Percentiles rank a stretch among this genome's conserved stretches.
Evolutionary conservation across 2,797 vertebrate species (phyloP).

Genomic region (Sebastolobus altivelis): DNA sequence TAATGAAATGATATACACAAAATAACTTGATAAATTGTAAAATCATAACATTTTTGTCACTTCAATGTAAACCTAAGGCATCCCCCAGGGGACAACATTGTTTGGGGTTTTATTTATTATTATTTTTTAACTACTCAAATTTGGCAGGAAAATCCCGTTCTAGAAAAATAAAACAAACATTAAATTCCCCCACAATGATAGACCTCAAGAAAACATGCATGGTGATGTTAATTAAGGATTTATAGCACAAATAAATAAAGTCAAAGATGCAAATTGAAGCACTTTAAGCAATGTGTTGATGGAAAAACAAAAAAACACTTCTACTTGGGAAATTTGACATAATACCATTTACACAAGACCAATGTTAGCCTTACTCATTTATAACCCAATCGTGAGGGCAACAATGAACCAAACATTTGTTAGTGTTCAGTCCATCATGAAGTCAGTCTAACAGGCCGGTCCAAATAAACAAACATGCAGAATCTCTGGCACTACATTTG

Average conservation of each 20-base stretch:
- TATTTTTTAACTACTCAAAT: constrained; percentile 1
- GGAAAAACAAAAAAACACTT: constrained; percentile 6
- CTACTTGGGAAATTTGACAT: constrained; percentile 11
- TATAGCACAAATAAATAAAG: constrained; percentile 65
- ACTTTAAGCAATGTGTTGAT: constrained; percentile 17
- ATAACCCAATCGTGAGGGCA: neutral
- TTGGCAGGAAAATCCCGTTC: constrained; percentile 22
- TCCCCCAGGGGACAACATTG: neutral
- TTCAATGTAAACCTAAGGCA: constrained; percentile 7
- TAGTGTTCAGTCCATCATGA: constrained; percentile 17
- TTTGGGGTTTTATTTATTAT: neutral
- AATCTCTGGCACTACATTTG: constrained; percentile 18
- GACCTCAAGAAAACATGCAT: constrained; percentile 21
- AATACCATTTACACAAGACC: constrained; percentile 21
- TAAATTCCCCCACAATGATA: constrained; percentile 3
- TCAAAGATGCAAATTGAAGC: constrained; percentile 43
- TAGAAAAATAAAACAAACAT: constrained; percentile 28
- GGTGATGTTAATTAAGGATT: constrained; percentile 29
- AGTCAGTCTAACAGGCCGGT: neutral
- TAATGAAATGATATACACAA: constrained; percentile 38
- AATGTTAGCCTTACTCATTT: constrained; percentile 18
- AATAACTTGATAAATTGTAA: constrained; percentile 4
- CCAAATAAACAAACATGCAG: constrained; percentile 37
- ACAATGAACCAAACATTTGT: constrained; percentile 20
- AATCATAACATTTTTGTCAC: neutral